A percentile compares a stretch with the other conserved stretches of the same genome.
phyloP scores from a whole-genome alignment of 2,113 vertebrate species.

The Picathartes gymnocephalus region DNA sequence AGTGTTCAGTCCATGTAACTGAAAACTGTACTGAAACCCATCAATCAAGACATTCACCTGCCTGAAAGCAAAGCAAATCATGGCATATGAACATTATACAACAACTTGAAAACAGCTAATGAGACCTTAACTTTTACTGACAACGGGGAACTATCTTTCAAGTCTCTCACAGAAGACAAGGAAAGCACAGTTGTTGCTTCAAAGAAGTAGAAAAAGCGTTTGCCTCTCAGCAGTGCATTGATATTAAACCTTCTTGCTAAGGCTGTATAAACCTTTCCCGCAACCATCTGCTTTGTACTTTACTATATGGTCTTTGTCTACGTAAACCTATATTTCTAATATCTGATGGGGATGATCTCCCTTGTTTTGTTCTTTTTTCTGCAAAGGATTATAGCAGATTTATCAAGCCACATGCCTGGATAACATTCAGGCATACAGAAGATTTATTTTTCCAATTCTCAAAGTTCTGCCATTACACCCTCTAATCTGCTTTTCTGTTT shows the following conservation, averaged over 20 bases:
- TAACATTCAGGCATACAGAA: background rate
- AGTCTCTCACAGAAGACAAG: background rate
- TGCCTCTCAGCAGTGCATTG: background rate
- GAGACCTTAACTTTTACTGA: background rate
- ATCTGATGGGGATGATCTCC: background rate
- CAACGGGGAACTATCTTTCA: background rate
- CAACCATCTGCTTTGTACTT: background rate
- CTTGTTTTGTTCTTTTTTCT: background rate
- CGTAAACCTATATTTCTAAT: background rate
- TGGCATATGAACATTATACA: background rate
- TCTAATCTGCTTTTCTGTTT: background rate
- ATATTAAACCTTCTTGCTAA: background rate
- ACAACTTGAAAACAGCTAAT: background rate
- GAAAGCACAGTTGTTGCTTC: background rate
- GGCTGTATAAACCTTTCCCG: background rate
- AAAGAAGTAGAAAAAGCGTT: background rate
- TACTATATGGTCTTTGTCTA: background rate
- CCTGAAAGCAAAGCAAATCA: background rate
- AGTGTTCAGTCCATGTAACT: background rate
- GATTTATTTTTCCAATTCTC: background rate
- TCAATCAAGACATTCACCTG: background rate
- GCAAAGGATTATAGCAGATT: background rate
- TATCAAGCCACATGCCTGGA: background rate
- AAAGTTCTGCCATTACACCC: background rate
- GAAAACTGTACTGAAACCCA: background rate